Evolutionary conservation across 2,797 vertebrate genomes (phyloP), one percentile per base, ranked within the genome.

Genomic region (Champsocephalus esox): DNA sequence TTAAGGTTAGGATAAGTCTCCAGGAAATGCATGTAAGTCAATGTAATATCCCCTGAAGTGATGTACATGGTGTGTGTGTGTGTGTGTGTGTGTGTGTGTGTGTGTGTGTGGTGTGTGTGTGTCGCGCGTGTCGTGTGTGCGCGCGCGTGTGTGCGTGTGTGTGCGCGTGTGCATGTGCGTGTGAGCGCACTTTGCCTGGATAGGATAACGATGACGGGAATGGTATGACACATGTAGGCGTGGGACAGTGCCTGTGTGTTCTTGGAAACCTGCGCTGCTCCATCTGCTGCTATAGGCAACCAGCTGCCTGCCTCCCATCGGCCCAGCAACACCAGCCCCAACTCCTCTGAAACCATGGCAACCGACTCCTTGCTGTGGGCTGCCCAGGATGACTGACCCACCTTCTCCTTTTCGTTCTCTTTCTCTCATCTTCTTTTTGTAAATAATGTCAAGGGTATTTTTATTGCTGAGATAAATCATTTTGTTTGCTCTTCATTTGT

Each of bases 241-340:
- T 88, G 75, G 88, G 66, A 84, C 82, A 77, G 73, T 65, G 85
- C 66, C 80, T 86, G 70, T 85, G 74, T 87, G 86, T 94, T 91
- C 87, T 89, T 87, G 86, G 83, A 93, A 92, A 89, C 79, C 84
- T 87, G 90, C 62, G 41, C 68, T 85, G 82, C 86, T 92, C 92
- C 90, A 93, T 93, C 93, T 94, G 91, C 87, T 87, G 88, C 84
- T 88, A 79, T 84, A 81, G 75, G 82, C 87, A 90, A 83, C 83
- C 77, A 92, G 88, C 90, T 89, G 87, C 83, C 88, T 89, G 73
- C 86, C 80, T 90, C 75, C 82, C 85, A 86, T 85, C 71, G 66
- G 80, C 89, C 83, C 85, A 81, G 88, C 87, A 91, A 90, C 88
- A 88, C 85, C 85, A 93, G 89, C 83, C 75, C 81, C 82, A 87